These are phyloP conservation scores for Hippopotamyrus pictus DNA, from an alignment of 2,797 vertebrate genomes.

Conservation along the genomic window DNA sequence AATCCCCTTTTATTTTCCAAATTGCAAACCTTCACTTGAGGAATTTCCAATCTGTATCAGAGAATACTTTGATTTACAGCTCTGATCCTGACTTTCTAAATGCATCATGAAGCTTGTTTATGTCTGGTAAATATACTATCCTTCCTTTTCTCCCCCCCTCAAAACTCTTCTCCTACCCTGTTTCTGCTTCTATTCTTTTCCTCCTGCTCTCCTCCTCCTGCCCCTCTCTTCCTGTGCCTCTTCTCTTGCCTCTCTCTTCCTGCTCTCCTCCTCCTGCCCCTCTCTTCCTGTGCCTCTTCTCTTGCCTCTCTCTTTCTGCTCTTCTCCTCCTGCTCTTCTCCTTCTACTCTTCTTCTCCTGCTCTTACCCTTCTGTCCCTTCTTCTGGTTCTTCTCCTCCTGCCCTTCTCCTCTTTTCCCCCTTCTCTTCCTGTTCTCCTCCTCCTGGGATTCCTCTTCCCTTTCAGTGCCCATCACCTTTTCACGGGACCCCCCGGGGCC, in stretches of 20 bases:
- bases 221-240: constrained; percentile 6
- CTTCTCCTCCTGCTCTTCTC: neutral
- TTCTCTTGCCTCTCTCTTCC: neutral
- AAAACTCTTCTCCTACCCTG: constrained; percentile 2
- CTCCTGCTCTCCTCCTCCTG: constrained; percentile 7
- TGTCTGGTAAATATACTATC: neutral
- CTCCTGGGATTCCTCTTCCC: neutral
- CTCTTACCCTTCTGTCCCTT: constrained; percentile 10
- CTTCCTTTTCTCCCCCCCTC: constrained; percentile 2
- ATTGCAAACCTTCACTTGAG: neutral
- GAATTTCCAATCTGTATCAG: neutral
- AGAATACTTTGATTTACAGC: neutral
- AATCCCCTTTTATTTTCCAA: neutral
- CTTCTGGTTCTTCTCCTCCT: neutral
- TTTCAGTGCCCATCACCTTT: constrained; percentile 46
- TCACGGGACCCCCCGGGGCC: constrained; percentile 45
- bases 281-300: neutral
- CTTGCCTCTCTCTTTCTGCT: neutral
- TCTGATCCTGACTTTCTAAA: neutral
- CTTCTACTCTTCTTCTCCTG: constrained; percentile 10
- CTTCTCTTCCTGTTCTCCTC: neutral
- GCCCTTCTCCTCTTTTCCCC: neutral
- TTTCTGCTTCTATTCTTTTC: neutral
- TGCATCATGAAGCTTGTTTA: neutral
- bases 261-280: neutral